Conservation (phyloP, 2,888 invertebrate genomes). For the Autographa pulchrina region DNA sequence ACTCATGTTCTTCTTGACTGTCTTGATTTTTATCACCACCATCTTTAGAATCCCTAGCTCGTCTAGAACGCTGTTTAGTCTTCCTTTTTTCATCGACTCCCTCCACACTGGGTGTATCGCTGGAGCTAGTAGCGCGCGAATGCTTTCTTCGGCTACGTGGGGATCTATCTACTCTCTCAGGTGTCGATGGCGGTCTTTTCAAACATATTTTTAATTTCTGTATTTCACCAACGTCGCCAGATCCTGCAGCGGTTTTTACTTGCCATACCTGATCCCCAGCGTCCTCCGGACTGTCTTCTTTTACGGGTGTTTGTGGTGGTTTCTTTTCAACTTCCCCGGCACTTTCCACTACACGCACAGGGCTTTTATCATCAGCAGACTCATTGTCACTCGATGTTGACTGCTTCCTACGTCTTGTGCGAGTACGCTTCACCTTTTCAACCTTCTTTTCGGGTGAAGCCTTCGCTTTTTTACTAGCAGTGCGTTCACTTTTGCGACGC, state of each 20-base stretch:
- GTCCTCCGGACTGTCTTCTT: constrained; percentile 79
- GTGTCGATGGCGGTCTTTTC: constrained; percentile 89
- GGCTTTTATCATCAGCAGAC: constrained; percentile 78
- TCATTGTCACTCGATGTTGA: constrained; percentile 89
- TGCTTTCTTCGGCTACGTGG: constrained; percentile 87
- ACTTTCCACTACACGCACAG: constrained; percentile 66
- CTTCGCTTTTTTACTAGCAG: constrained; percentile 90
- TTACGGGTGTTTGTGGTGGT: constrained; percentile 72
- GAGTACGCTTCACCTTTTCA: constrained; percentile 88
- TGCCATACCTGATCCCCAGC: constrained; percentile 87
- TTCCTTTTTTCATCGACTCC: constrained; percentile 84
- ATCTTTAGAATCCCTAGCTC: constrained; percentile 77
- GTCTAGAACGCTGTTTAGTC: constrained; percentile 79
- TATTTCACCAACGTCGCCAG: constrained; percentile 89
- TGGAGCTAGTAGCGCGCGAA: constrained; percentile 85
- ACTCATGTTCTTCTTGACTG: constrained; percentile 73
- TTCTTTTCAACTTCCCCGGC: constrained; percentile 69
- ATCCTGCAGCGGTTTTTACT: constrained; percentile 85
- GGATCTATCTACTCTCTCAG: constrained; percentile 86
- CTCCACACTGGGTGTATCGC: constrained; percentile 83
- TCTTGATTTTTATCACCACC: constrained; percentile 75
- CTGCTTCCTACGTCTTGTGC: constrained; percentile 88
- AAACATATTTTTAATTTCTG: constrained; percentile 91
- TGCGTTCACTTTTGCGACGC: constrained; percentile 94
- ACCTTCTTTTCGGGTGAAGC: constrained; percentile 91